Percentiles rank a stretch among this genome's conserved stretches.
phyloP scores from a whole-genome alignment of 2,797 vertebrate species.

The Varecia variegata region DNA sequence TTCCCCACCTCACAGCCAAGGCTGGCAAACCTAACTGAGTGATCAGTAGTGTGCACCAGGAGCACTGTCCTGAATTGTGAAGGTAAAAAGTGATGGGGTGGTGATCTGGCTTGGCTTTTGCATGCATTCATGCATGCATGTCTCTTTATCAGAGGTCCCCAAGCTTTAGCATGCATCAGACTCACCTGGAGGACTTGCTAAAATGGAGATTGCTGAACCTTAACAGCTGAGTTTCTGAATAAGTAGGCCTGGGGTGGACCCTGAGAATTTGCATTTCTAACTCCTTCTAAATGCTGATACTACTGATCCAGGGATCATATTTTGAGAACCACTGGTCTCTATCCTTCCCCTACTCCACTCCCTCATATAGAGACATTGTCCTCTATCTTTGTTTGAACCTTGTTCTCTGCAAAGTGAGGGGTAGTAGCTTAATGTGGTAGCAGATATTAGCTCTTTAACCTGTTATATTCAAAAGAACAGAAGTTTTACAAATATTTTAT shows the following conservation, averaged over 20 bases:
- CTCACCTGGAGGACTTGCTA: neutral
- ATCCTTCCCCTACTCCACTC: neutral
- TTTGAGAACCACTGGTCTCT: neutral
- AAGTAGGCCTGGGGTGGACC: neutral
- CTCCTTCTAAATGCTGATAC: neutral
- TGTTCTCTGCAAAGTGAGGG: neutral
- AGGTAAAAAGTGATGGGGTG: neutral
- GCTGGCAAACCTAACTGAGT: slow-evolving; percentile 5
- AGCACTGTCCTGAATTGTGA: neutral
- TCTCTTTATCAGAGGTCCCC: neutral
- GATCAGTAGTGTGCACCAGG: neutral
- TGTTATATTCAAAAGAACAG: neutral
- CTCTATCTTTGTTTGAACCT: neutral
- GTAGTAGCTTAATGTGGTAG: neutral
- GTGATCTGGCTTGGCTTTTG: neutral
- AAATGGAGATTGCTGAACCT: neutral
- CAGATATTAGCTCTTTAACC: neutral
- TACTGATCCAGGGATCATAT: neutral
- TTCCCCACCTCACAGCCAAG: neutral
- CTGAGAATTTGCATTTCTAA: slow-evolving; percentile 21
- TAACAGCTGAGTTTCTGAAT: neutral
- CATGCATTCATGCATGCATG: neutral
- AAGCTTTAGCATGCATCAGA: neutral
- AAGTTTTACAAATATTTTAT: slow-evolving; percentile 19
- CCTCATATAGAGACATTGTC: neutral